phyloP scores from a whole-genome alignment of 2,888 invertebrate species.

The Ceratothoa steindachneri region DNA sequence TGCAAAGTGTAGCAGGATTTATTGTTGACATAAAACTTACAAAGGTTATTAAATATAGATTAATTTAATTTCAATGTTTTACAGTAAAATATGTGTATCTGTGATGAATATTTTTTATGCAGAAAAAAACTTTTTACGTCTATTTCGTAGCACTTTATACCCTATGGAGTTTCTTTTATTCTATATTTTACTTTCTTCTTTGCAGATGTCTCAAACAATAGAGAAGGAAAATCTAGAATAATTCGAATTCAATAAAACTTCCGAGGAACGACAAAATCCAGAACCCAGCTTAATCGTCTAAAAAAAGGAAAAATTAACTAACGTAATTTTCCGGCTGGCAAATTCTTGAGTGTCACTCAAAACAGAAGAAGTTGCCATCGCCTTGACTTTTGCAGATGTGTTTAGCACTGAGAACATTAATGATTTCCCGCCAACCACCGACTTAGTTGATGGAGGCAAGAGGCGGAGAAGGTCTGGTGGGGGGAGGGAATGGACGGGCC shows the following conservation, averaged over 20 bases:
- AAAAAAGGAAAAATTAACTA: background rate
- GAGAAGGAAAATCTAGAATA: background rate
- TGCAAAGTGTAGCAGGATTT: no score
- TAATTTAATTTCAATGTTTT: no score
- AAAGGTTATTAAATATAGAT: no score
- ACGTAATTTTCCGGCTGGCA: no score
- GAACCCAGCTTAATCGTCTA: background rate
- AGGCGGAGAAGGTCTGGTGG: no score
- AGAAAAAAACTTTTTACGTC: no score
- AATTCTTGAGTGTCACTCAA: no score
- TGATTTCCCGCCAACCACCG: background rate
- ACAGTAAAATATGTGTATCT: no score
- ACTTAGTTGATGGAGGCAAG: constrained; percentile 10
- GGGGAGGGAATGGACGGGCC: constrained; percentile 17
- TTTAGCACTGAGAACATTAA: background rate
- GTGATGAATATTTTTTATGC: no score
- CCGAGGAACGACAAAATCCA: background rate
- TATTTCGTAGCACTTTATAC: background rate
- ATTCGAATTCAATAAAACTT: background rate
- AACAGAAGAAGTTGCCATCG: background rate
- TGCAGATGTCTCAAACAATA: background rate
- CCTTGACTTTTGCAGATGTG: background rate
- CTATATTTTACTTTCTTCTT: background rate
- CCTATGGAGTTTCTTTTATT: no score
- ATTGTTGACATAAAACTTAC: no score